phyloP scores from a whole-genome alignment of 2,797 vertebrate species.

The Gallirallus australis region DNA sequence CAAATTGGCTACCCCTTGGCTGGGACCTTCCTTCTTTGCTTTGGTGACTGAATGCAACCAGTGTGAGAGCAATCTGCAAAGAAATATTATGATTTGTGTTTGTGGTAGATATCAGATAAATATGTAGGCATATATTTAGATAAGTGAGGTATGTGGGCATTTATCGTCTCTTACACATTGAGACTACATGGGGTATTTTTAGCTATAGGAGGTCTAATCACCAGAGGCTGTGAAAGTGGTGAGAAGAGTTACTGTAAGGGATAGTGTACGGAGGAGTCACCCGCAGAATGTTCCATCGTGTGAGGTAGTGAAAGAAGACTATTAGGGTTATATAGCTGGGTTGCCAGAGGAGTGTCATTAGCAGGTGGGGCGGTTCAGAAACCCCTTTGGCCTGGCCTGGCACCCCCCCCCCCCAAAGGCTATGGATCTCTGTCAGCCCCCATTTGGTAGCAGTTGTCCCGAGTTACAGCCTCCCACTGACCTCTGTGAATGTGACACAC shows the following conservation, averaged over 20 bases:
- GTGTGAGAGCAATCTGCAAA: not conserved
- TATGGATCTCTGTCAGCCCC: not conserved
- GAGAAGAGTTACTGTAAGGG: not conserved
- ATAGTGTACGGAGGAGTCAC: not conserved
- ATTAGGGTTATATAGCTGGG: not conserved
- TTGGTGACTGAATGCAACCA: not conserved
- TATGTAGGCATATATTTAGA: not conserved
- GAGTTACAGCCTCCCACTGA: not conserved
- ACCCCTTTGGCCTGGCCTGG: not conserved
- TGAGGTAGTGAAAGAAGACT: not conserved
- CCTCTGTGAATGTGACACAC: accelerated
- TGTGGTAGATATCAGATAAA: not conserved
- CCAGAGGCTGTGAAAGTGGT: not conserved
- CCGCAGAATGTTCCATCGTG: not conserved
- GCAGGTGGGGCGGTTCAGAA: not conserved
- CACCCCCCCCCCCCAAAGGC: not conserved
- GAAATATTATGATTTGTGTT: not conserved
- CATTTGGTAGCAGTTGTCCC: not conserved
- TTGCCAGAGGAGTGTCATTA: not conserved
- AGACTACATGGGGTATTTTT: constrained; percentile 10
- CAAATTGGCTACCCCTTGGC: not conserved
- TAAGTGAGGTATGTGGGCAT: not conserved
- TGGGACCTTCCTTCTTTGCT: not conserved
- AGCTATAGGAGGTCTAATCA: constrained; percentile 1
- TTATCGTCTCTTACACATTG: not conserved